A percentile compares a stretch with the other conserved stretches of the same genome.
Conservation (phyloP, 2,797 vertebrate species). For the Delichon dasypus region DNA sequence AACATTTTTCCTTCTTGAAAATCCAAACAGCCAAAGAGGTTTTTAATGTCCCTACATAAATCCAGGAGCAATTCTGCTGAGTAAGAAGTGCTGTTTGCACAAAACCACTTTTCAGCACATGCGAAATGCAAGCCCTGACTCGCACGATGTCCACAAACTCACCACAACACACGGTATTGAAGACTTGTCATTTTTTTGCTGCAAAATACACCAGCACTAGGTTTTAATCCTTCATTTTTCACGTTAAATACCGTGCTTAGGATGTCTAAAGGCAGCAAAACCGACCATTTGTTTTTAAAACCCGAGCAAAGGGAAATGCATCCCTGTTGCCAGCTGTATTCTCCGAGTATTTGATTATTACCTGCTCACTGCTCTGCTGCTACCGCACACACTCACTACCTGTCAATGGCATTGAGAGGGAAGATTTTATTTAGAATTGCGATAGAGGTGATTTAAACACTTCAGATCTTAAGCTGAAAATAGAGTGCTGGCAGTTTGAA, state of each 20-base stretch:
- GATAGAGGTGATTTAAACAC: not conserved
- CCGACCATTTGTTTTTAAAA: not conserved
- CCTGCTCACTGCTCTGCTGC: not conserved
- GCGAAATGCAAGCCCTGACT: not conserved
- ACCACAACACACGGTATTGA: fast-evolving
- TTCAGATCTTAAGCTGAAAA: not conserved
- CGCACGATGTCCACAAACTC: not conserved
- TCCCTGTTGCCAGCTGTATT: not conserved
- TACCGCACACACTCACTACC: not conserved
- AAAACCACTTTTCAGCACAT: not conserved
- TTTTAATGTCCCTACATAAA: not conserved
- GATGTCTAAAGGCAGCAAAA: not conserved
- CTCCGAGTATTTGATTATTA: not conserved
- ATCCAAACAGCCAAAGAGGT: not conserved
- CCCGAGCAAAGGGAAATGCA: not conserved
- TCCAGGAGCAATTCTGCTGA: not conserved
- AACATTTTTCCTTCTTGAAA: not conserved
- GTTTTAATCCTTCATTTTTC: not conserved
- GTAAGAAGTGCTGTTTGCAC: not conserved
- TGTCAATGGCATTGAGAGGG: not conserved
- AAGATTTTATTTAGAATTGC: not conserved
- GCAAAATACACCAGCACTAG: not conserved
- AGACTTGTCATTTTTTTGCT: not conserved
- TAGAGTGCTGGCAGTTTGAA: not conserved
- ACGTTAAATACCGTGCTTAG: not conserved